Evolutionary conservation across 2,113 vertebrate species (phyloP).

Genomic region (Aspidoscelis tigris): DNA sequence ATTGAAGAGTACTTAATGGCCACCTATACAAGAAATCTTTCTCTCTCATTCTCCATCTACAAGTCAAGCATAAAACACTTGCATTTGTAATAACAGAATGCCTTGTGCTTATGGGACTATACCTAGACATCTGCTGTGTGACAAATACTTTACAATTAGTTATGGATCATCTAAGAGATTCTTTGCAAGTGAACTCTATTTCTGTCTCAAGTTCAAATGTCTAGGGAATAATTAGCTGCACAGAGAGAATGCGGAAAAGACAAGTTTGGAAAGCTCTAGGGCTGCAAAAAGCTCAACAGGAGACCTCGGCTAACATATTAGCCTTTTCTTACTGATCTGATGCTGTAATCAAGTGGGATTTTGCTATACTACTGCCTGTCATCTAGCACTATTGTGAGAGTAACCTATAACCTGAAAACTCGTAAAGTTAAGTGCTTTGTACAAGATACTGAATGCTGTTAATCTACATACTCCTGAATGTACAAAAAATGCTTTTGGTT

Average conservation of each 20-base stretch:
- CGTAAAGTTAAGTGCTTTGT: not conserved
- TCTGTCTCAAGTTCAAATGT: constrained; percentile 58
- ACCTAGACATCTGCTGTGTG: constrained; percentile 64
- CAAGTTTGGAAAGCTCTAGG: constrained; percentile 49
- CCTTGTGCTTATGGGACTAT: constrained; percentile 33
- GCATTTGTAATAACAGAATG: constrained; percentile 41
- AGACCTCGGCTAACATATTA: constrained; percentile 51
- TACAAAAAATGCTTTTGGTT: not conserved
- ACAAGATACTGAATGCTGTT: not conserved
- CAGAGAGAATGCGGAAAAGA: constrained; percentile 50
- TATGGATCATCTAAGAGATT: constrained; percentile 70
- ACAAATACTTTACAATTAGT: constrained; percentile 65
- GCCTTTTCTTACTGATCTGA: constrained; percentile 22
- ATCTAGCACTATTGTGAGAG: not conserved
- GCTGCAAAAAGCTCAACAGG: constrained; percentile 47
- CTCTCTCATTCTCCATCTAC: too few species aligned
- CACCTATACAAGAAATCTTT: not conserved
- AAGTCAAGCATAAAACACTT: not conserved
- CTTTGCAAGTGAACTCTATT: constrained; percentile 53
- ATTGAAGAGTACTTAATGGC: constrained; percentile 43
- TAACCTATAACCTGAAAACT: not conserved
- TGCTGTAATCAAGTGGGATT: not conserved
- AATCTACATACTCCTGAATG: not conserved
- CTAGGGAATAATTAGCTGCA: constrained; percentile 66
- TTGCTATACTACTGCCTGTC: not conserved